phyloP scores from a whole-genome alignment of 2,888 invertebrate genomes.

The Ctena decussata region DNA sequence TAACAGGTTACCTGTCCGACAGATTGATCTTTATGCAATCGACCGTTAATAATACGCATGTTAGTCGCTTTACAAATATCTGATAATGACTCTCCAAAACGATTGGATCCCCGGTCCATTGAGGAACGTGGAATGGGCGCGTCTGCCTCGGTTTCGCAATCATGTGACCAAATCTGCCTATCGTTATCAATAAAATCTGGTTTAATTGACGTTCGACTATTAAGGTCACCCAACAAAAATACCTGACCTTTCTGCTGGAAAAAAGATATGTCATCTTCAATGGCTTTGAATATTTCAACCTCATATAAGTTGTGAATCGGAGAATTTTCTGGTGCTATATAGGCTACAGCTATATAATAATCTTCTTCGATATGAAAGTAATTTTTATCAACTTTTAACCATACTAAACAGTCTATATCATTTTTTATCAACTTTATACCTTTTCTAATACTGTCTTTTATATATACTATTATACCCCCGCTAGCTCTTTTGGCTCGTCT shows the following conservation, averaged over 20 bases:
- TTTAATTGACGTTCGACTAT: constrained; percentile 8
- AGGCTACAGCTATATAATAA: not conserved
- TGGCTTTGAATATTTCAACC: constrained; percentile 3
- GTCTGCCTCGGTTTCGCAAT: not conserved
- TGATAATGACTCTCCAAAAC: constrained; percentile 15
- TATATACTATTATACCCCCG: no score
- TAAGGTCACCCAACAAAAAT: constrained; percentile 19
- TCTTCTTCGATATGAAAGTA: not conserved
- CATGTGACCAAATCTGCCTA: not conserved
- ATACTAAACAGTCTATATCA: not conserved
- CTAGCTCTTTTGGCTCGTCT: no score
- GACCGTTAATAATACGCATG: constrained; percentile 16
- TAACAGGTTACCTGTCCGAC: constrained; percentile 8
- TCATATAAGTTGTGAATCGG: not conserved
- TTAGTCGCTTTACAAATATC: constrained; percentile 21
- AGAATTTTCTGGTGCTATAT: not conserved
- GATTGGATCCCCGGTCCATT: constrained; percentile 10
- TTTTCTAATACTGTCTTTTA: not conserved
- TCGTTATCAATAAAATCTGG: not conserved
- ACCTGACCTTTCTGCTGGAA: not conserved
- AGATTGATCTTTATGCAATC: not conserved
- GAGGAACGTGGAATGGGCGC: not conserved
- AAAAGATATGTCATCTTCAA: constrained; percentile 7
- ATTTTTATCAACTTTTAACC: not conserved
- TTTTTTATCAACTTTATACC: not conserved